Percentiles rank a stretch among this genome's conserved stretches.
phyloP scores from a whole-genome alignment of 2,797 vertebrate species.

The Amphiprion clarkii region DNA sequence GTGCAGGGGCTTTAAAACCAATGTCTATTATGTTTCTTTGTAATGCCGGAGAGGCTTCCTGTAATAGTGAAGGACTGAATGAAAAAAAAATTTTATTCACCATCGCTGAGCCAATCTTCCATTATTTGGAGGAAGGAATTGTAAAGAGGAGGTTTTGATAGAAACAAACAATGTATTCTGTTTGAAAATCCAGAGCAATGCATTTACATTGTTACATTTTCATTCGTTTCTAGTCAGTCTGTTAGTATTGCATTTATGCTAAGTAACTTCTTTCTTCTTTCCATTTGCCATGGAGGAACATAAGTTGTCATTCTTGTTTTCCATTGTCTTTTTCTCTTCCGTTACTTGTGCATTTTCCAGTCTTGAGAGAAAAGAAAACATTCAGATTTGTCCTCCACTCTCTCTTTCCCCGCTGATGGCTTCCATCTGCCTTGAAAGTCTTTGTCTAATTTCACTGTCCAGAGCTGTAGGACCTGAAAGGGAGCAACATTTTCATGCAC shows the following conservation, averaged over 20 bases:
- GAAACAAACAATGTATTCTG: not conserved
- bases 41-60: not conserved
- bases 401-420: constrained; percentile 7
- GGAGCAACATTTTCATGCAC: constrained; percentile 43
- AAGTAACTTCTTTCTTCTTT: not conserved
- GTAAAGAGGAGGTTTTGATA: not conserved
- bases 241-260: not conserved
- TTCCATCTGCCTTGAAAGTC: constrained; percentile 9
- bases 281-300: not conserved
- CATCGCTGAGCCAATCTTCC: not conserved
- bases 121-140: constrained; percentile 6
- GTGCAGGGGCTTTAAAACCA: constrained; percentile 3
- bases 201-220: not conserved
- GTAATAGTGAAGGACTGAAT: not conserved
- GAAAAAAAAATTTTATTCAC: constrained; percentile 1
- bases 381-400: not conserved
- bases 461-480: constrained; percentile 23
- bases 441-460: constrained; percentile 8
- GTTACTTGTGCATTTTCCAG: constrained; percentile 2
- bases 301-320: not conserved
- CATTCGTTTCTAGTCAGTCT: not conserved
- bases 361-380: not conserved
- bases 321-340: not conserved
- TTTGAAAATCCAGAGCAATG: not conserved
- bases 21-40: constrained; percentile 1